Percentiles rank a stretch among this genome's conserved stretches.
phyloP scores from a whole-genome alignment of 37 sponge, comb jelly and placozoan species.

The Agelas oroides region DNA sequence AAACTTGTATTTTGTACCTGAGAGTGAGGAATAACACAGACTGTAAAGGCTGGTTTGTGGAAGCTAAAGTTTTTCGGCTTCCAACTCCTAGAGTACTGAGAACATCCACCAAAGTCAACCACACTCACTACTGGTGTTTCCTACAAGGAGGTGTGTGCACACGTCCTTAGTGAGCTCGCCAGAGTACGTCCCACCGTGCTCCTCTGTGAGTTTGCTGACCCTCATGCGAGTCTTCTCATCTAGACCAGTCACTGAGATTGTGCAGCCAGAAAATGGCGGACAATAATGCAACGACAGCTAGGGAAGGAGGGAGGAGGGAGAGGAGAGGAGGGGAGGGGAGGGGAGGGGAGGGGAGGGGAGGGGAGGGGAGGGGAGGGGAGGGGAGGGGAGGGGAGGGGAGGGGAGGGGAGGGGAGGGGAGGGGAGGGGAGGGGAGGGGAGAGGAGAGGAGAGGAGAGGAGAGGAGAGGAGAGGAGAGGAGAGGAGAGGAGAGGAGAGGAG shows the following conservation, averaged over 20 bases:
- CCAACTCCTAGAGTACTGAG: too few species aligned
- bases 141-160: constrained; percentile 87
- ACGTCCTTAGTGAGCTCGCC: constrained; percentile 85
- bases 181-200: constrained; percentile 87
- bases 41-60: too few species aligned
- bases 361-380: neutral
- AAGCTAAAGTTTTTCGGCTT: too few species aligned
- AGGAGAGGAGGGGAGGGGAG: neutral
- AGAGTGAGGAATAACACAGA: too few species aligned
- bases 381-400: neutral
- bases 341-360: neutral
- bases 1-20: constrained; percentile 83
- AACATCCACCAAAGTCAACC: too few species aligned
- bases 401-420: neutral
- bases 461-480: neutral
- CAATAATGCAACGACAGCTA: constrained; percentile 57
- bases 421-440: neutral
- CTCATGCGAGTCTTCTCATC: constrained; percentile 63
- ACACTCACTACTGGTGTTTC: constrained; percentile 12
- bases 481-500: neutral
- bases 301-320: neutral
- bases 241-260: constrained; percentile 88
- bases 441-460: neutral
- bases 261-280: constrained; percentile 78
- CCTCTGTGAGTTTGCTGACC: constrained; percentile 46